phyloP scores from a whole-genome alignment of 2,113 vertebrate genomes.

The Oriolus oriolus region DNA sequence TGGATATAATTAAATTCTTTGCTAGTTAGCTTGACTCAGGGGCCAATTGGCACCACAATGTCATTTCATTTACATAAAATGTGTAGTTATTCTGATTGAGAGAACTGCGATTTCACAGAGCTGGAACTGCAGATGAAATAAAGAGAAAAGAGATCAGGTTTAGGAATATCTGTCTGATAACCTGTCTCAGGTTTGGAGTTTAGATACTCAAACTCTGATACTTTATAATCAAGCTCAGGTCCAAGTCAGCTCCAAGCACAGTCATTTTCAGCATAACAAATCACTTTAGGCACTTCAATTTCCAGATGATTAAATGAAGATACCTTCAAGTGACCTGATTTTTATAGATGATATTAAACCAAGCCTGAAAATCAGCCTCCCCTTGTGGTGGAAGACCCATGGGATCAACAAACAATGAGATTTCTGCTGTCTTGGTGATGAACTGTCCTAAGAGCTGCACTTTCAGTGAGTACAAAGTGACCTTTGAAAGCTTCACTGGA shows the following conservation, averaged over 20 bases:
- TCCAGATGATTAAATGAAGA: neutral
- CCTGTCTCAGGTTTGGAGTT: neutral
- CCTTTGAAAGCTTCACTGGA: neutral
- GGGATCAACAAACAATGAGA: neutral
- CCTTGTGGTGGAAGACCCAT: neutral
- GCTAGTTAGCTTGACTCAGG: conserved; percentile 24
- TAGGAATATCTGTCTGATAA: neutral
- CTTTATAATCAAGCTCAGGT: neutral
- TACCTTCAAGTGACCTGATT: neutral
- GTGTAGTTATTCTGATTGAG: neutral
- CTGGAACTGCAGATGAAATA: conserved; percentile 13
- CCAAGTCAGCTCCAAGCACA: neutral
- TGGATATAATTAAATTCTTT: conserved; percentile 61
- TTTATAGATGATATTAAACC: neutral
- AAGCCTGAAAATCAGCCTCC: neutral
- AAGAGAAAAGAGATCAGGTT: neutral
- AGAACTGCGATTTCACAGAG: neutral
- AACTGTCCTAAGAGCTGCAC: neutral
- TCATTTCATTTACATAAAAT: conserved; percentile 52
- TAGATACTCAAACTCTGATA: neutral
- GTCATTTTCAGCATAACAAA: neutral
- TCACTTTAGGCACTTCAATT: neutral
- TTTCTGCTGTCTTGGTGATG: neutral
- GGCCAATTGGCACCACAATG: conserved; percentile 51
- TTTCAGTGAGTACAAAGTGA: neutral